Evolutionary conservation across 2,888 invertebrate species (phyloP).

Genomic region (Esperia sulphurella): DNA sequence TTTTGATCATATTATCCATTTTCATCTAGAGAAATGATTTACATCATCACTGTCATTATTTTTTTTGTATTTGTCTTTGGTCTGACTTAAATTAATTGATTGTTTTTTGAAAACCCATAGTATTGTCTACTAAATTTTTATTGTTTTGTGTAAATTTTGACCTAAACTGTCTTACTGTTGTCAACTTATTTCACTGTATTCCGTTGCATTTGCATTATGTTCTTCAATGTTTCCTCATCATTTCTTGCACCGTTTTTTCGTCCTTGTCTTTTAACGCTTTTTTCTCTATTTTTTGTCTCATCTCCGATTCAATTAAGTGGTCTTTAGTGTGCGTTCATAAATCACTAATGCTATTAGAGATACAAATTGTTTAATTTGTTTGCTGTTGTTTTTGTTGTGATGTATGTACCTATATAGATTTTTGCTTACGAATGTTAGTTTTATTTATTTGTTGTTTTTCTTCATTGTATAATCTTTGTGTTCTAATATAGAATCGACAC

Average conservation of each 20-base stretch:
- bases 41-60: background rate
- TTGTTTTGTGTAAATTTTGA: background rate
- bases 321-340: conserved; percentile 28
- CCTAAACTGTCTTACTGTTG: background rate
- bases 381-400: conserved; percentile 19
- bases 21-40: background rate
- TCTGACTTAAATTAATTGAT: background rate
- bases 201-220: conserved; percentile 1
- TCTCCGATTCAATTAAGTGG: conserved; percentile 23
- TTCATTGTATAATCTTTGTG: background rate
- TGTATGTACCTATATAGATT: background rate
- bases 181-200: background rate
- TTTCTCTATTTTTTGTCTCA: conserved; percentile 25
- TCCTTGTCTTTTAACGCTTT: conserved; percentile 22
- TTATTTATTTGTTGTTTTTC: background rate
- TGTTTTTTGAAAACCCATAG: background rate
- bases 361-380: conserved; percentile 27
- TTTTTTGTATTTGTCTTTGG: background rate
- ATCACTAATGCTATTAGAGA: conserved; percentile 28
- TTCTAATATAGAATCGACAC: background rate
- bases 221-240: conserved; percentile 5
- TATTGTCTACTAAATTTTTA: background rate
- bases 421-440: background rate
- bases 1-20: background rate
- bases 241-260: conserved; percentile 12